phyloP scores from a whole-genome alignment of 2,113 vertebrate genomes.

The Gadus macrocephalus region DNA sequence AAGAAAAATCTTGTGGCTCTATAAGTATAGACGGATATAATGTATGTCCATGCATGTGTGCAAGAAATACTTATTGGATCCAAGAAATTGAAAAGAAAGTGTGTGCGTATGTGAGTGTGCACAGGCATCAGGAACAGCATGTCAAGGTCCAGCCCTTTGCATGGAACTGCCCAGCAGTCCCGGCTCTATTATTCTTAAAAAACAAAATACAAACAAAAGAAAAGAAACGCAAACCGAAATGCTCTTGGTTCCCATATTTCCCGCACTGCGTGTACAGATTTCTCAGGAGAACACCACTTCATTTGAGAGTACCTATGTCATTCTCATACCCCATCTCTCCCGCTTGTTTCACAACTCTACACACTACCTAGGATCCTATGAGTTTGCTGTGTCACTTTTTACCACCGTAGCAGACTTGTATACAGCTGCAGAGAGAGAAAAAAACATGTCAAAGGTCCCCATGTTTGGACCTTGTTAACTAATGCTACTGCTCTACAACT shows the following conservation, averaged over 20 bases:
- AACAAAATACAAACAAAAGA: constrained; percentile 30
- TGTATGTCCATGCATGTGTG: too few relatives aligned
- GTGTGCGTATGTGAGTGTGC: constrained; percentile 22
- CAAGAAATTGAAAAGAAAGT: background rate
- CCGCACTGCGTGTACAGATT: constrained; percentile 8
- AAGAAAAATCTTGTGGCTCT: too few relatives aligned
- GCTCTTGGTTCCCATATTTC: constrained; percentile 39
- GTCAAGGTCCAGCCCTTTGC: constrained; percentile 64
- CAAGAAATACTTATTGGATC: too few relatives aligned
- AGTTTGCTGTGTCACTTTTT: background rate
- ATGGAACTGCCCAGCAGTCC: constrained; percentile 75
- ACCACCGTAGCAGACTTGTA: constrained; percentile 20
- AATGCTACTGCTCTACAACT: constrained; percentile 11
- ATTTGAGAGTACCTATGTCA: constrained; percentile 29
- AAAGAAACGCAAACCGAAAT: background rate
- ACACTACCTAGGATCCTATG: background rate
- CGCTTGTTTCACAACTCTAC: background rate
- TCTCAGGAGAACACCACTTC: constrained; percentile 59
- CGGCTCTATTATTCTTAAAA: constrained; percentile 45
- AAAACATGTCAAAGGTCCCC: background rate
- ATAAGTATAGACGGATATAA: too few relatives aligned
- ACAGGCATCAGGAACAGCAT: constrained; percentile 52
- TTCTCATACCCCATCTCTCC: constrained; percentile 18
- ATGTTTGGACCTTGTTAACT: constrained; percentile 12
- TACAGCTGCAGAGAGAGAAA: constrained; percentile 4